phyloP scores from a whole-genome alignment of 2,113 vertebrate genomes.

The Aegithalos caudatus region DNA sequence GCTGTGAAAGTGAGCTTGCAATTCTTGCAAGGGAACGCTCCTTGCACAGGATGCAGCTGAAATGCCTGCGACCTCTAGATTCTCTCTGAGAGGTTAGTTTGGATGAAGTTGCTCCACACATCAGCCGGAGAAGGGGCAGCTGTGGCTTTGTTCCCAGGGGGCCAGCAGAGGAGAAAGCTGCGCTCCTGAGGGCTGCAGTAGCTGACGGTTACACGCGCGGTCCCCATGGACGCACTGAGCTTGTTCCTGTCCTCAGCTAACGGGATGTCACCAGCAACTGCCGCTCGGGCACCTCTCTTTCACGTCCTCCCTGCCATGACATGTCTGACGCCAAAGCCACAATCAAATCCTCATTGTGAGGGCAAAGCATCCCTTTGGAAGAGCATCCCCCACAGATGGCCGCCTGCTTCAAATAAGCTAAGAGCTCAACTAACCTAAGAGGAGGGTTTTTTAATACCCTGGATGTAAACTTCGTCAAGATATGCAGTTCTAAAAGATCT shows the following conservation, averaged over 20 bases:
- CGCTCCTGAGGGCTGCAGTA: not conserved
- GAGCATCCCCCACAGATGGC: not conserved
- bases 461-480: not conserved
- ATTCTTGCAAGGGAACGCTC: not conserved
- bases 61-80: not conserved
- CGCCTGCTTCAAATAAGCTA: not conserved
- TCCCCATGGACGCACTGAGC: not conserved
- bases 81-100: not conserved
- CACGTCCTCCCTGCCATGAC: constrained; percentile 26
- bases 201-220: rapidly evolving
- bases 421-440: not conserved
- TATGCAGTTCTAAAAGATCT: not conserved
- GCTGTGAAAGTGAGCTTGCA: not conserved
- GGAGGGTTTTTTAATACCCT: not conserved
- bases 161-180: not conserved
- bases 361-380: not conserved
- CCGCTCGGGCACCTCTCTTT: not conserved
- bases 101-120: not conserved
- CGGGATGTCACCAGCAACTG: constrained; percentile 36
- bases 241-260: constrained; percentile 1
- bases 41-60: not conserved
- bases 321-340: not conserved
- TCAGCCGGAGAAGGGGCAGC: not conserved
- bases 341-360: not conserved
- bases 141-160: not conserved